Conservation (phyloP, 37 sponge, comb jelly and placozoan species). For the Dysidea cf. avara region DNA sequence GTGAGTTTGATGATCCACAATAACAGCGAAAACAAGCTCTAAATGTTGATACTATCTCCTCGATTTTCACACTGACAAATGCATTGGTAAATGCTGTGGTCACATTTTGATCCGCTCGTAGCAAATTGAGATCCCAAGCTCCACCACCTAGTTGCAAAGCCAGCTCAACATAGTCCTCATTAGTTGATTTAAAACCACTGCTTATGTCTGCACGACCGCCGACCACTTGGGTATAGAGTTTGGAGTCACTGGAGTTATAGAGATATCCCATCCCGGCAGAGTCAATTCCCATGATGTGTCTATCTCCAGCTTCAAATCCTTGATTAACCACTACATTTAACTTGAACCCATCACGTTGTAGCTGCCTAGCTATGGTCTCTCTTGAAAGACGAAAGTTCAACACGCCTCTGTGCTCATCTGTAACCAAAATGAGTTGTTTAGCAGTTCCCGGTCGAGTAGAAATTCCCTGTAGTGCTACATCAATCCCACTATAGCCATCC, state of each 20-base stretch:
- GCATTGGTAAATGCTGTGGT: conserved; percentile 59
- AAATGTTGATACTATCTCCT: conserved; percentile 53
- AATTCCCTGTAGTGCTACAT: conserved; percentile 34
- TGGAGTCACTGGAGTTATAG: conserved; percentile 3
- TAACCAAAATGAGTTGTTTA: conserved; percentile 59
- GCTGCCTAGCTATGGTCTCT: conserved; percentile 13
- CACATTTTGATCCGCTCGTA: conserved; percentile 19
- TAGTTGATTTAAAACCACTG: conserved; percentile 48
- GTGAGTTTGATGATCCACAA: conserved; percentile 17
- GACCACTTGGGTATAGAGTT: conserved; percentile 1
- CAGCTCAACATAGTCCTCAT: conserved; percentile 67
- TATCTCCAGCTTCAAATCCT: conserved; percentile 13
- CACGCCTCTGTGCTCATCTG: conserved; percentile 70
- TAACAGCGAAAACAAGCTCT: conserved; percentile 48
- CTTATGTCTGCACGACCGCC: background rate
- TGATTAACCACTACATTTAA: conserved; percentile 73
- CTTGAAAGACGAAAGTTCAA: conserved; percentile 23
- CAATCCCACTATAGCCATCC: conserved; percentile 81
- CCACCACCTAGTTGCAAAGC: conserved; percentile 57
- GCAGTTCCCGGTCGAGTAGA: conserved; percentile 37
- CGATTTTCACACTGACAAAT: conserved; percentile 62
- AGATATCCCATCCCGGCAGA: conserved; percentile 29
- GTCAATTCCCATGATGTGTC: conserved; percentile 26
- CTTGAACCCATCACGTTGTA: conserved; percentile 19
- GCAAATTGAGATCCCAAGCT: conserved; percentile 74